phyloP scores from a whole-genome alignment of 2,797 vertebrate species.

The Aldrovandia affinis region DNA sequence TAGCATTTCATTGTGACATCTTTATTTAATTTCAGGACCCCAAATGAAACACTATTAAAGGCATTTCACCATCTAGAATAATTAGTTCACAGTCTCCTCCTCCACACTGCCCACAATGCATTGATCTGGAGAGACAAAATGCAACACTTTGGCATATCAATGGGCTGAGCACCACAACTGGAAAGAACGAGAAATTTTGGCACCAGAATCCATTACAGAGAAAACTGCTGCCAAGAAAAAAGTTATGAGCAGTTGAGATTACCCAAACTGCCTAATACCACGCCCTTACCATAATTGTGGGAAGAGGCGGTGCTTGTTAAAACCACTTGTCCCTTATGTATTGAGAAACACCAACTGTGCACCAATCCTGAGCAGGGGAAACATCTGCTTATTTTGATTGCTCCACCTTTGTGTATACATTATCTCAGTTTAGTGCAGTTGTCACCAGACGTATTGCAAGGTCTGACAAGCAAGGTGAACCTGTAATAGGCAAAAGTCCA shows the following conservation, averaged over 20 bases:
- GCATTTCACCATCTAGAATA: not conserved
- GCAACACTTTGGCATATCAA: not conserved
- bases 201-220: too few relatives aligned
- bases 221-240: not conserved
- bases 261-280: too few relatives aligned
- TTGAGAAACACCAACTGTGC: not conserved
- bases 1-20: not conserved
- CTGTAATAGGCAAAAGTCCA: not conserved
- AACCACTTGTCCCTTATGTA: not conserved
- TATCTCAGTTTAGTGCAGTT: not conserved
- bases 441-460: not conserved
- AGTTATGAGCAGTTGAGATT: not conserved
- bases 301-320: not conserved
- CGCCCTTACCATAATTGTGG: not conserved
- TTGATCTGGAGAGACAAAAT: not conserved
- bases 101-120: not conserved
- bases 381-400: not conserved
- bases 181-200: not conserved
- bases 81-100: not conserved
- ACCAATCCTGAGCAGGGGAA: not conserved
- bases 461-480: not conserved
- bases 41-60: not conserved
- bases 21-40: not conserved
- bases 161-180: not conserved
- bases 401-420: not conserved